Evolutionary conservation across 2,113 vertebrate genomes (phyloP).

Genomic region (Heliornis fulica): DNA sequence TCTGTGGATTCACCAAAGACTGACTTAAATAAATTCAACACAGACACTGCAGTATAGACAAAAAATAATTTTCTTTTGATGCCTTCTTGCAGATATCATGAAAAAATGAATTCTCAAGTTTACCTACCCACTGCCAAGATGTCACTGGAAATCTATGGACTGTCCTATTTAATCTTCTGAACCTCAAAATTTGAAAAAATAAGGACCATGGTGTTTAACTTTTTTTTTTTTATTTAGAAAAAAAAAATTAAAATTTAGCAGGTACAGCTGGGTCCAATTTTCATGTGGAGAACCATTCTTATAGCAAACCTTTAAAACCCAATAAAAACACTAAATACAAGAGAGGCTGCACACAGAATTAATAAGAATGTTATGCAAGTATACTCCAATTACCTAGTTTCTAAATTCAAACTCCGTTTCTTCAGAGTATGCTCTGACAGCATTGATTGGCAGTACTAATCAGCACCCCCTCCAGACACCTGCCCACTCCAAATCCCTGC

Average conservation of each 20-base stretch:
- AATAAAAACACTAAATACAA: not conserved
- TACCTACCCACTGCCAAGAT: not conserved
- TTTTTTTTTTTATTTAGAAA: not conserved
- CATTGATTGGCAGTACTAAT: not conserved
- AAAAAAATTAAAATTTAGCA: not conserved
- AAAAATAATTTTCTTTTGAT: not conserved
- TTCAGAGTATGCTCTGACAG: not conserved
- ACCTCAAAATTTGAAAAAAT: not conserved
- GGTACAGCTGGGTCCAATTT: not conserved
- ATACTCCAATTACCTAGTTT: not conserved
- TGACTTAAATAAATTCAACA: not conserved
- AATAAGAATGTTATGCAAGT: not conserved
- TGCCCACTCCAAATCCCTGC: not conserved
- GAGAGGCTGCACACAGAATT: not conserved
- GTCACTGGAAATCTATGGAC: not conserved
- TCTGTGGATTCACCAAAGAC: not conserved
- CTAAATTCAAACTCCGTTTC: not conserved
- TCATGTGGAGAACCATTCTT: not conserved
- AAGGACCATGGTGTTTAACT: not conserved
- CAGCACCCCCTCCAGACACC: accelerated
- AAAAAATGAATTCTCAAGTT: not conserved
- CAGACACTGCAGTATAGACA: not conserved
- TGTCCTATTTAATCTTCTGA: not conserved
- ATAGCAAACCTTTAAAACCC: not conserved
- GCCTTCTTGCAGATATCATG: not conserved